Base-by-base conservation (phyloP, 2,797 vertebrate species). In the Silurus aristotelis region DNA sequence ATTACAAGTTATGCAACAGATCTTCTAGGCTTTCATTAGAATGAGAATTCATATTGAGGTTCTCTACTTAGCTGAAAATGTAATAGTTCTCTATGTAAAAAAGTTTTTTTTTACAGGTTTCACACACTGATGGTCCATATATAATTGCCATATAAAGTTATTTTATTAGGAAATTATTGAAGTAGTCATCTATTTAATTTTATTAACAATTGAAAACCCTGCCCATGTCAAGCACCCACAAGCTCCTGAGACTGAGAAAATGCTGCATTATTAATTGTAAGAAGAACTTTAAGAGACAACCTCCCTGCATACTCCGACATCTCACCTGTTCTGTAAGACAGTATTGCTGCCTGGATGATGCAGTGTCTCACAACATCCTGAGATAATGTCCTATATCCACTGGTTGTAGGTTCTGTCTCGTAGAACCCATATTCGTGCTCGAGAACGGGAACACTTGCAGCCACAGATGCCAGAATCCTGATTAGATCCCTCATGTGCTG, bases 401-500 rank as follows among this genome's bases (percentile, higher is more conserved):
- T 17, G 22, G 13, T 60, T 4, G 22, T 19, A 31, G 72, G 75
- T 46, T 91, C 94, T 27, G 84, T 93, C 93, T 90, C 95, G 90
- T 97, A 95, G 94, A 99, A 99, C 78, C 96, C 96, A 56, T 95
- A 96, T 76, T 93, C 94, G 2, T 94, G 93, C 19, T 92, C 93
- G 17, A 90, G 93, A 82, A 43, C 92, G 0, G 97, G 97, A 80
- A 99, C 92, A 0, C 97, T 97, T 38, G 97, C 96, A 64, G 95
- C 95, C 89, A 97, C 96, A 0, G 96, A 93, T 0, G 97, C 96
- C 83, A 99, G 93, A 60, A 97, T 92, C 72, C 95, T 92, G 84
- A 99, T 92, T 78, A 99, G 93, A 87, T 97, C 96, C 88, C 92
- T 95, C 98, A 99, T 99, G 87, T 96, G 97, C 90, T 96, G 93